Evolutionary conservation across 2,113 vertebrate genomes (phyloP), one percentile per base, ranked within the genome.

Genomic region (Lonchura striata): DNA sequence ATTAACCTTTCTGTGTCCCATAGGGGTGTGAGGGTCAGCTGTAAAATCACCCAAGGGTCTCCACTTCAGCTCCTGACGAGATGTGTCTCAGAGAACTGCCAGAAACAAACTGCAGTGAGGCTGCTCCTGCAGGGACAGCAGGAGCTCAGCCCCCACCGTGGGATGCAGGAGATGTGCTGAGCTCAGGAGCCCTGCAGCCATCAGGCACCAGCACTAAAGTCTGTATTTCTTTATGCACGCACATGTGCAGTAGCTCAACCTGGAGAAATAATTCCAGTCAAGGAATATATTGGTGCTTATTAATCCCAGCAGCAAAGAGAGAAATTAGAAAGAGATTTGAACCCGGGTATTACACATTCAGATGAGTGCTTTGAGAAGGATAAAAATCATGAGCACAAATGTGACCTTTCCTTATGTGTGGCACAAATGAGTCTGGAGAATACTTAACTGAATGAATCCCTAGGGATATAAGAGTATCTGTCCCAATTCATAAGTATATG

Each of bases 21-120:
- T 3, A 2, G 14, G 2, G 2, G 2, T 35, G 13, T 1, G 2
- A 75, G 35, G 4, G 30, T 41, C 53, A 56, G 49, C 3, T 50
- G 15, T 18, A 47, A 70, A 76, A 54, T 35, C 60, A 10, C 39
- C 10, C 19, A 28, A 50, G 27, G 8, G 20, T 18, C 49, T 50
- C 37, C 10, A 13, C 44, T 68, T 63, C 7, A 47, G 30, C 16
- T 15, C 10, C n/a, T 50, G 79, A 28, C 37, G 25, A 41, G 13
- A 11, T 46, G 8, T 3, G 0, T 42, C 19, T 19, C 2, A 4
- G 31, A 76, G 49, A 79, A 16, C 7, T 15, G 30, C 35, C 52
- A 93, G 61, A 37, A 81, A 17, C 14, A 52, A 83, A 11, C 18
- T 42, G 54, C 68, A 68, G 27, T 2, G n/a, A 41, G 37, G n/a